Conservation (phyloP, 2,113 vertebrate species). For the Arothron firmamentum region DNA sequence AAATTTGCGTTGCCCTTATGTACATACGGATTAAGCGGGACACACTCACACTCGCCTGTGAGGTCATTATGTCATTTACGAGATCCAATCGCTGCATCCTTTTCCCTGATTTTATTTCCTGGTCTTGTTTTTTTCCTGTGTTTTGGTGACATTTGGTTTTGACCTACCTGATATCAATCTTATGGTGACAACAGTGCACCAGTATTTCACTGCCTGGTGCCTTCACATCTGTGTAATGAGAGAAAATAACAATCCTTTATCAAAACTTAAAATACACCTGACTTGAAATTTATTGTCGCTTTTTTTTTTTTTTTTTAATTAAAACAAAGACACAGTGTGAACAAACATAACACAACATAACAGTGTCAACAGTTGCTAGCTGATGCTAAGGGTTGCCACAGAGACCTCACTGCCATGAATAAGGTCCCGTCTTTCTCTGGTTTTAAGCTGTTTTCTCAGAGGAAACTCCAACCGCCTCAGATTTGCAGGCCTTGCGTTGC, state of each 20-base stretch:
- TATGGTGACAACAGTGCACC: not conserved
- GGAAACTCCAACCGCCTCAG: constrained; percentile 63
- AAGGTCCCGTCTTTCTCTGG: constrained; percentile 29
- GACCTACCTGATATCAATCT: not conserved
- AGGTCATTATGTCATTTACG: constrained; percentile 15
- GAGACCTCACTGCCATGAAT: too few species aligned
- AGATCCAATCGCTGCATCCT: constrained; percentile 24
- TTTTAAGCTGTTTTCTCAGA: constrained; percentile 42
- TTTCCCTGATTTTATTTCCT: constrained; percentile 19
- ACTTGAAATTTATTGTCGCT: too few species aligned
- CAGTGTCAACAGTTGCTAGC: too few species aligned
- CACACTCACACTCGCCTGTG: constrained; percentile 20
- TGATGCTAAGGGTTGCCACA: too few species aligned
- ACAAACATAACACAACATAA: too few species aligned
- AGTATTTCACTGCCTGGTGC: not conserved
- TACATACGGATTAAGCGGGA: constrained; percentile 8
- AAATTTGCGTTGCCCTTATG: constrained; percentile 12
- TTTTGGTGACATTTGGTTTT: not conserved
- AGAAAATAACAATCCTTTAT: too few species aligned
- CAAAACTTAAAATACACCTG: too few species aligned
- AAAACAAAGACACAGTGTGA: too few species aligned
- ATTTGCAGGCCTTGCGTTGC: constrained; percentile 45
- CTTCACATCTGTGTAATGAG: too few species aligned
- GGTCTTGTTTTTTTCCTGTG: not conserved
- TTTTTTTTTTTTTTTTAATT: too few species aligned